A percentile compares a stretch with the other conserved stretches of the same genome.
These are phyloP conservation scores for Leistus spinibarbis DNA, from an alignment of 2,888 invertebrate genomes.

Conservation along the genomic window DNA sequence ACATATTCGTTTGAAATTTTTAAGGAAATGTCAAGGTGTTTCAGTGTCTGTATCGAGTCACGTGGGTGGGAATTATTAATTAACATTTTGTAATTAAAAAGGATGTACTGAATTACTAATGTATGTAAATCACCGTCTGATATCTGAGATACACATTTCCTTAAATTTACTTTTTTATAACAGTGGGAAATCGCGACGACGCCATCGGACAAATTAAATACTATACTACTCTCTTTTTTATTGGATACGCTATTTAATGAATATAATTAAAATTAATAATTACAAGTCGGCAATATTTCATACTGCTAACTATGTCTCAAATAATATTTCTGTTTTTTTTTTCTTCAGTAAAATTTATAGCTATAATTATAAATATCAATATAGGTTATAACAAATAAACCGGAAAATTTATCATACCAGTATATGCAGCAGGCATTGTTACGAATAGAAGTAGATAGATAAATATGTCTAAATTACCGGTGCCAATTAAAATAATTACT, in stretches of 20 bases:
- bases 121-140: not conserved
- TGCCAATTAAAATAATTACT: constrained; percentile 31
- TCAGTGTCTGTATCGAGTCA: not conserved
- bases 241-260: not conserved
- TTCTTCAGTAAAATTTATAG: constrained; percentile 7
- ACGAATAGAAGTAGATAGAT: constrained; percentile 25
- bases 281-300: not conserved
- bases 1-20: not conserved
- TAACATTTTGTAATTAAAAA: not conserved
- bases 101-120: not conserved
- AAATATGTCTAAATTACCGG: constrained; percentile 28
- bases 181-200: not conserved
- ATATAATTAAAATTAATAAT: not conserved
- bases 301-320: not conserved
- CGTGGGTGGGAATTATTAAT: not conserved
- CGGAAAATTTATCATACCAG: constrained; percentile 18
- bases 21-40: not conserved
- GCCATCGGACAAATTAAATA: not conserved
- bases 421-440: constrained; percentile 5
- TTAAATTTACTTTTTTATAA: not conserved
- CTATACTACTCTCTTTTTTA: not conserved
- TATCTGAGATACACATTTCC: not conserved
- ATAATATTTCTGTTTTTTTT: not conserved
- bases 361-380: constrained; percentile 31
- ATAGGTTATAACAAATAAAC: constrained; percentile 32